A percentile compares a stretch with the other conserved stretches of the same genome.
Conservation (phyloP, 2,797 vertebrate genomes). For the Tauraco hartlaubi region DNA sequence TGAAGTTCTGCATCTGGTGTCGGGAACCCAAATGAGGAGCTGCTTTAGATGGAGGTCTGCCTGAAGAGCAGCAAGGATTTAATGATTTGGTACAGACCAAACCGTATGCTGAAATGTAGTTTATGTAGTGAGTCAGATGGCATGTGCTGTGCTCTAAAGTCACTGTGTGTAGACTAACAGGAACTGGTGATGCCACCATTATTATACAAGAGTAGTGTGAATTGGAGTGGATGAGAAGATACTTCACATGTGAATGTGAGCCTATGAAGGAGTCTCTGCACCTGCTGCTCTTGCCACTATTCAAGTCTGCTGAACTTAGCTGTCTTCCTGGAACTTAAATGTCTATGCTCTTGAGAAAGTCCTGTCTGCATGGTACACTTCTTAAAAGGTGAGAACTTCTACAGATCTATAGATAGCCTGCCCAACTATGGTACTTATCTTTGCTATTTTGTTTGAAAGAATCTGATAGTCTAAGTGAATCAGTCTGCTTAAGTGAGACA, state of each 20-base stretch:
- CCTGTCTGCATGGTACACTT: not conserved
- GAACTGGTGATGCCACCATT: not conserved
- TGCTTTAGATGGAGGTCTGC: not conserved
- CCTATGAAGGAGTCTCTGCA: not conserved
- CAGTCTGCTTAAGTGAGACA: not conserved
- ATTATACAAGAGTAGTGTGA: not conserved
- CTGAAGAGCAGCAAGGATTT: not conserved
- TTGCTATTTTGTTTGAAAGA: not conserved
- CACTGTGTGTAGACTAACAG: not conserved
- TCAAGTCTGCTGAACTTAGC: not conserved
- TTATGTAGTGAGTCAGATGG: not conserved
- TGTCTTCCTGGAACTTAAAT: not conserved
- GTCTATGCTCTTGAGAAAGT: not conserved
- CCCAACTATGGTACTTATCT: not conserved
- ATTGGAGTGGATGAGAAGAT: not conserved
- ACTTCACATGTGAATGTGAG: not conserved
- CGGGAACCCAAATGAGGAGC: rapidly evolving
- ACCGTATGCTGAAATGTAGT: not conserved
- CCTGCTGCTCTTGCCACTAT: not conserved
- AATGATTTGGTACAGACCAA: not conserved
- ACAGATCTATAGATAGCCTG: not conserved
- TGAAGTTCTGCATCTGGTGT: not conserved
- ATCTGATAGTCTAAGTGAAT: not conserved
- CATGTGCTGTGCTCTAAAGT: not conserved
- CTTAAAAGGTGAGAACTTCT: not conserved